These are phyloP conservation scores for Calameuta filiformis DNA, from an alignment of 2,888 invertebrate genomes.

Conservation along the genomic window DNA sequence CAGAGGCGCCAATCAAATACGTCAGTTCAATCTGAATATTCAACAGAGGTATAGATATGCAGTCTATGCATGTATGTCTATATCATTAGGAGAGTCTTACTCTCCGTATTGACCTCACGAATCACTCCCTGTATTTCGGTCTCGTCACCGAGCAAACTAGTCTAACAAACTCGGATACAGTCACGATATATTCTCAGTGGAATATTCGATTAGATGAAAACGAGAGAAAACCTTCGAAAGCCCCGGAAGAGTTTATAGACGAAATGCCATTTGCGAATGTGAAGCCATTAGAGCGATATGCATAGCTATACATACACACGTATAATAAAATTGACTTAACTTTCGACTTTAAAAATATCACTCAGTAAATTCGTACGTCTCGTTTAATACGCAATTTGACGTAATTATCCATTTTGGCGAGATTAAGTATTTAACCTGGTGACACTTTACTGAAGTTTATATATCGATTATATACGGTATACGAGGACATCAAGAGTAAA, in stretches of 20 bases:
- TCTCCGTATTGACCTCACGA: slow-evolving; percentile 20
- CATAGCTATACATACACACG: not conserved
- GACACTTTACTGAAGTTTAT: not conserved
- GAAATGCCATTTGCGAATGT: not conserved
- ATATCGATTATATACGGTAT: not conserved
- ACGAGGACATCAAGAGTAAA: not conserved
- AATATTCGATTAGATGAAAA: not conserved
- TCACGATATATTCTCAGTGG: not conserved
- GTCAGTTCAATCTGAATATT: slow-evolving; percentile 45
- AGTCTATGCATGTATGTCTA: slow-evolving; percentile 26
- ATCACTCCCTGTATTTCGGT: not conserved
- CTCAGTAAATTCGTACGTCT: not conserved
- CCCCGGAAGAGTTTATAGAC: not conserved
- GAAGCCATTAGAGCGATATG: not conserved
- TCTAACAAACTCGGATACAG: not conserved
- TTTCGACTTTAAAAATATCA: not conserved
- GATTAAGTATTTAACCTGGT: not conserved
- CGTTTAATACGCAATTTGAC: not conserved
- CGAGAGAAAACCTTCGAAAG: not conserved
- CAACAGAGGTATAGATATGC: slow-evolving; percentile 39
- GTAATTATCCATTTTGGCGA: not conserved
- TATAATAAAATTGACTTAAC: not conserved
- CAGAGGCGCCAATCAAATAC: slow-evolving; percentile 48
- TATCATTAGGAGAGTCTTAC: slow-evolving; percentile 33
- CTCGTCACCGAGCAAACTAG: not conserved